A percentile compares a stretch with the other conserved stretches of the same genome.
phyloP scores from a whole-genome alignment of 2,888 invertebrate genomes.

The Teleogryllus oceanicus region DNA sequence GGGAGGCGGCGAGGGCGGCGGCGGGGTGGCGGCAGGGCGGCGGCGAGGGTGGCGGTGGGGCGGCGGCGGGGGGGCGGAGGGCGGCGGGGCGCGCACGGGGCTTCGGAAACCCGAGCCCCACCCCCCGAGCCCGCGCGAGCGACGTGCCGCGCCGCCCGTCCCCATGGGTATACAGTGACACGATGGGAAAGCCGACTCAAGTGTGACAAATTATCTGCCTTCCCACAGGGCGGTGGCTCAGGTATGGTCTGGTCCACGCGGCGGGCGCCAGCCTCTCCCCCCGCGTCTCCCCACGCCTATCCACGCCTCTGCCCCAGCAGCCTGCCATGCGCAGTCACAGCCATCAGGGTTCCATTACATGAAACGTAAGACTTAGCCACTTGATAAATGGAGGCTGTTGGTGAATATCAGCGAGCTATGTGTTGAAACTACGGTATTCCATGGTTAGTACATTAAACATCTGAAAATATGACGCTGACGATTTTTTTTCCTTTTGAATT shows the following conservation, averaged over 20 bases:
- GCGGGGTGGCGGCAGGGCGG: background rate
- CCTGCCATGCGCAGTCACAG: background rate
- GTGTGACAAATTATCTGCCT: constrained; percentile 25
- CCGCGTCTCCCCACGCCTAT: background rate
- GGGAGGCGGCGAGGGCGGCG: background rate
- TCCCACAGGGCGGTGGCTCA: constrained; percentile 8
- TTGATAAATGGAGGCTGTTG: background rate
- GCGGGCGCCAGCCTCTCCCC: constrained; percentile 2
- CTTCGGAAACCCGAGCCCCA: background rate
- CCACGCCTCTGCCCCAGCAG: background rate
- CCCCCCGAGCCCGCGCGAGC: background rate
- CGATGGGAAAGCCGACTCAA: constrained; percentile 27
- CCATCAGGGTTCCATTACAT: background rate
- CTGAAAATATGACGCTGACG: too few species aligned
- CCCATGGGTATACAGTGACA: constrained; percentile 29
- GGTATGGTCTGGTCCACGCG: background rate
- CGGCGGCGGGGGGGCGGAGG: background rate
- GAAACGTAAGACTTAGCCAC: background rate
- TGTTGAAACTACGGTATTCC: too few species aligned
- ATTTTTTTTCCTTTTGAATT: too few species aligned
- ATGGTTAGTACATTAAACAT: too few species aligned
- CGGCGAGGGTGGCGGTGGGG: background rate
- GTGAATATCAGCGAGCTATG: too few species aligned
- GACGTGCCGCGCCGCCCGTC: background rate
- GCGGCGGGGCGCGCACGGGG: background rate